phyloP scores from a whole-genome alignment of 2,888 invertebrate genomes.

The Acleris literana region DNA sequence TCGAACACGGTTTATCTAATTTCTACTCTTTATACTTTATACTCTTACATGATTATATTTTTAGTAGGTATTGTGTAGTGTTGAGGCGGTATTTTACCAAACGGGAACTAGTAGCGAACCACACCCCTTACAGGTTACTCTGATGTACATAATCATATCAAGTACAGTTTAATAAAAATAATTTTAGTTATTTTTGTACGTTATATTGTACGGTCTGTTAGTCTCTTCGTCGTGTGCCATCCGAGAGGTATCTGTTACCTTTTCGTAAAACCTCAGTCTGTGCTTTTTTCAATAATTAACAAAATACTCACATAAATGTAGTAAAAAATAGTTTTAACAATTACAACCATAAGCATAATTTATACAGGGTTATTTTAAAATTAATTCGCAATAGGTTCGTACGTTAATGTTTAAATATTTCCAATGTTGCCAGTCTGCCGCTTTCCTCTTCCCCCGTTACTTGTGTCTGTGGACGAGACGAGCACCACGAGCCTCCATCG shows the following conservation, averaged over 20 bases:
- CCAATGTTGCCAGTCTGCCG: constrained; percentile 33
- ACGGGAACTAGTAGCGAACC: constrained; percentile 47
- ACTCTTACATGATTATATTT: constrained; percentile 15
- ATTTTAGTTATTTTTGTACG: constrained; percentile 63
- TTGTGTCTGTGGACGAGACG: not conserved
- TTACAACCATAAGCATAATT: constrained; percentile 80
- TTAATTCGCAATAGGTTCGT: constrained; percentile 50
- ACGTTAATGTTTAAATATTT: constrained; percentile 35
- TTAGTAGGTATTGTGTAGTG: constrained; percentile 35
- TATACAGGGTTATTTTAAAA: constrained; percentile 82
- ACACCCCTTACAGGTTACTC: constrained; percentile 47
- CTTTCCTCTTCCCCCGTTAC: not conserved
- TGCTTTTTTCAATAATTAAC: constrained; percentile 73
- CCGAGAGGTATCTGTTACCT: constrained; percentile 72
- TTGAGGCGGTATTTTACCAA: constrained; percentile 39
- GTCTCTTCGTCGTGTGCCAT: constrained; percentile 77
- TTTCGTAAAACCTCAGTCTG: constrained; percentile 72
- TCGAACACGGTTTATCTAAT: constrained; percentile 40
- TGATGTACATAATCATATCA: constrained; percentile 77
- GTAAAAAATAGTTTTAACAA: constrained; percentile 67
- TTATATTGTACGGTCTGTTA: constrained; percentile 69
- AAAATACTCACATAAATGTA: constrained; percentile 78
- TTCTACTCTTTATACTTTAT: constrained; percentile 50
- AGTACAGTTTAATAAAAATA: constrained; percentile 76
- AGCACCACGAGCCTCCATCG: not conserved